Evolutionary conservation across 2,113 vertebrate genomes (phyloP).

Genomic region (Rallus limicola): DNA sequence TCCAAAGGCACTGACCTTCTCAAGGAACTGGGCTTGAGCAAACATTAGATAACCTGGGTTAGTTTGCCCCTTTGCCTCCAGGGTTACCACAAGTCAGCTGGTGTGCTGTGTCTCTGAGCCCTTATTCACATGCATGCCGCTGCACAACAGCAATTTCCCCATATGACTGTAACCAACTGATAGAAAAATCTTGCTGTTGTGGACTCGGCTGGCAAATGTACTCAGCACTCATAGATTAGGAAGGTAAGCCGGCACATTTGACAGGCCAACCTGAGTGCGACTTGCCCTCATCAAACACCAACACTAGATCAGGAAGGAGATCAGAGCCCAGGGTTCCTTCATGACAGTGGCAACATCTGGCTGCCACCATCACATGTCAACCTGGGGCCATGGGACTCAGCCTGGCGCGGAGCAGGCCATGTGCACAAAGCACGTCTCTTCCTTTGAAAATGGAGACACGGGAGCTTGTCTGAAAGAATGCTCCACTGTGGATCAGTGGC

Average conservation of each 20-base stretch:
- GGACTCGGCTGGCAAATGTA: background rate
- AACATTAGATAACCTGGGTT: background rate
- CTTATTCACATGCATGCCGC: background rate
- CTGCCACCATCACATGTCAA: rapidly evolving
- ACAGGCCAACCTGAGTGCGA: background rate
- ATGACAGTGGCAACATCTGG: background rate
- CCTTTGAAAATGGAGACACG: background rate
- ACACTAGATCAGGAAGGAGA: background rate
- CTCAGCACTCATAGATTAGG: background rate
- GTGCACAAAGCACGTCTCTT: background rate
- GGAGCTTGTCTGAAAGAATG: background rate
- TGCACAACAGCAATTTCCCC: background rate
- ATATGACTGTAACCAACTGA: background rate
- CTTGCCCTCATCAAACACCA: background rate
- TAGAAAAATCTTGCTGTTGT: background rate
- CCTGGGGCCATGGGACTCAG: too few relatives aligned
- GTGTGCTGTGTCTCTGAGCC: background rate
- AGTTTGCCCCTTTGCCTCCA: background rate
- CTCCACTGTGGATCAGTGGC: rapidly evolving
- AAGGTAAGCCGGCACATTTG: background rate
- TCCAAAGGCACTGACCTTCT: background rate
- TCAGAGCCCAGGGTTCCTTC: background rate
- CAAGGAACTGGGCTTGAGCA: background rate
- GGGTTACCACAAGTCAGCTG: rapidly evolving
- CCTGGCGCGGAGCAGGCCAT: background rate